phyloP scores from a whole-genome alignment of 2,888 invertebrate genomes.

The Lymantria dispar region DNA sequence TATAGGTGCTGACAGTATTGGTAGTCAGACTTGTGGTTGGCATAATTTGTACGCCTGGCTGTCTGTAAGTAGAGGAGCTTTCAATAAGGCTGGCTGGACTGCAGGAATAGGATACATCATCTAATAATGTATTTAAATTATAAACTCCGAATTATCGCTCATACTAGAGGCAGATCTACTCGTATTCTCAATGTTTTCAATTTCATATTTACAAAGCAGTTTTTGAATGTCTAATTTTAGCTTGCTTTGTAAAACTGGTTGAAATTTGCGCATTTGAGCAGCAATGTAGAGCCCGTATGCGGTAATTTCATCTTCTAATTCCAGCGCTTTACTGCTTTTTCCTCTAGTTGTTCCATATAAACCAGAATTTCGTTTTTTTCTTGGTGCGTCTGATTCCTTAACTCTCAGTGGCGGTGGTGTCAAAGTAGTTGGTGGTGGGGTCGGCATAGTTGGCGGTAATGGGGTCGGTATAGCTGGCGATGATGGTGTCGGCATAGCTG shows the following conservation, averaged over 20 bases:
- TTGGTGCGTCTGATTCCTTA: neutral
- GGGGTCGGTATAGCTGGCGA: neutral
- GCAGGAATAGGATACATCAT: neutral
- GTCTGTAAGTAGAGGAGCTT: no score
- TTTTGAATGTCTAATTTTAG: neutral
- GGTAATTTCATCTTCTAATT: neutral
- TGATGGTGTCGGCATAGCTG: neutral
- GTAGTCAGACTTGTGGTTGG: no score
- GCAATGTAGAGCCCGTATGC: neutral
- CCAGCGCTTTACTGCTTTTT: neutral
- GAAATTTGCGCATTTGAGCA: slow-evolving; percentile 1
- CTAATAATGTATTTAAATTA: neutral
- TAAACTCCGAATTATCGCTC: neutral
- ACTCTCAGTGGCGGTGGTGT: neutral
- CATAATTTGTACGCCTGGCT: no score
- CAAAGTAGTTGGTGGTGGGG: neutral
- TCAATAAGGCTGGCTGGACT: no score
- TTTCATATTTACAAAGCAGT: neutral
- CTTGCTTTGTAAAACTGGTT: neutral
- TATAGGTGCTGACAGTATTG: no score
- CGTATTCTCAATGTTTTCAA: neutral
- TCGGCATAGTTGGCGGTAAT: neutral
- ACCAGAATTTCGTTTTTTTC: neutral
- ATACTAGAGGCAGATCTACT: neutral
- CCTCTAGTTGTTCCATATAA: neutral